phyloP scores from a whole-genome alignment of 2,797 vertebrate species.

The Apogon hyalosoma region DNA sequence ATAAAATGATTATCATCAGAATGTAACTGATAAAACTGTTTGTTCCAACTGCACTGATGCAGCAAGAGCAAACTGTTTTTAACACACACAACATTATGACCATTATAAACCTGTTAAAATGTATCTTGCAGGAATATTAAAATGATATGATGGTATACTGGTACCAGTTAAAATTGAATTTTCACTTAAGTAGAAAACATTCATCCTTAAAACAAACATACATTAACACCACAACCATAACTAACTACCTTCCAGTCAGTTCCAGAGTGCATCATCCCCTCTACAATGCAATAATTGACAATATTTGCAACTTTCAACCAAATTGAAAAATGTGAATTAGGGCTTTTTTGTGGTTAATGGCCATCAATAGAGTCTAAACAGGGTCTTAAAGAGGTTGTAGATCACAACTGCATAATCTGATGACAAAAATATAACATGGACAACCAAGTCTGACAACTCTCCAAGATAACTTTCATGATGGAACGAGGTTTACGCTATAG shows the following conservation, averaged over 20 bases:
- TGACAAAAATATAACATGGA: too few species aligned
- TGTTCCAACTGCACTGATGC: slow-evolving; percentile 20
- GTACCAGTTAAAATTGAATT: neutral
- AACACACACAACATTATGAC: slow-evolving; percentile 4
- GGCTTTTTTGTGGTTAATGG: neutral
- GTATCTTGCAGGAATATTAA: slow-evolving; percentile 5
- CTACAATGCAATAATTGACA: too few species aligned
- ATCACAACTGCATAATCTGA: too few species aligned
- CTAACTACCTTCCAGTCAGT: too few species aligned
- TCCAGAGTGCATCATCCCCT: too few species aligned
- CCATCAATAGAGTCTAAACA: too few species aligned
- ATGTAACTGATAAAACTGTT: slow-evolving; percentile 17
- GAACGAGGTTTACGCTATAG: too few species aligned
- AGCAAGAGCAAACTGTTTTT: slow-evolving; percentile 1
- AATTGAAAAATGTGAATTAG: slow-evolving; percentile 3
- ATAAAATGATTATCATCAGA: slow-evolving; percentile 14
- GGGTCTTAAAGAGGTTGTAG: too few species aligned
- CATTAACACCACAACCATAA: too few species aligned
- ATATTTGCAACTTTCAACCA: neutral
- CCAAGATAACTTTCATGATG: too few species aligned
- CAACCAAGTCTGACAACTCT: too few species aligned
- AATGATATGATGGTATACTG: neutral
- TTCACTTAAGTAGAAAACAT: too few species aligned
- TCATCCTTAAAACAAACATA: neutral
- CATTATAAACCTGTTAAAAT: slow-evolving; percentile 10